A percentile compares a stretch with the other conserved stretches of the same genome.
phyloP scores from a whole-genome alignment of 2,113 vertebrate genomes.

The Capreolus pygargus region DNA sequence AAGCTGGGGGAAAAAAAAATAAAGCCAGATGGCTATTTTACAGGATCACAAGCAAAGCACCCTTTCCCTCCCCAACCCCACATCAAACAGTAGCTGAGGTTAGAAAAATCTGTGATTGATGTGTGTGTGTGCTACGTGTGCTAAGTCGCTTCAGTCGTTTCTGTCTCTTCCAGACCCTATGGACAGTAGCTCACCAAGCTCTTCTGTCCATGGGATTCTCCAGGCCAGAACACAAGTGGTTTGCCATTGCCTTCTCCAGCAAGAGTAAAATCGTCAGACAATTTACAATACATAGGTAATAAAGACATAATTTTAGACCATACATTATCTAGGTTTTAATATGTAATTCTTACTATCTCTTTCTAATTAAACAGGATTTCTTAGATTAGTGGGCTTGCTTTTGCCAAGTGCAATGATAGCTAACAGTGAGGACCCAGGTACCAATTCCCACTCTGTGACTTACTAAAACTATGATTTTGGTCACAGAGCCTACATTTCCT shows the following conservation, averaged over 20 bases:
- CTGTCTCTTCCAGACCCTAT: not conserved
- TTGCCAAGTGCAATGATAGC: not conserved
- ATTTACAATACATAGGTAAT: not conserved
- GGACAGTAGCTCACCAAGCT: not conserved
- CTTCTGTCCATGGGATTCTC: not conserved
- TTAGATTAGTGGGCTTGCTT: not conserved
- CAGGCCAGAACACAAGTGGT: not conserved
- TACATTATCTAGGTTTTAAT: not conserved
- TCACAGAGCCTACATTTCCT: not conserved
- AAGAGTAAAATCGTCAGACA: not conserved
- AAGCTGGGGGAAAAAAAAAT: constrained; percentile 81
- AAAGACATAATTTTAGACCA: not conserved
- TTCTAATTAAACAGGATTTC: not conserved
- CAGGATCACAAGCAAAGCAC: not conserved
- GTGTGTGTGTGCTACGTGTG: not conserved
- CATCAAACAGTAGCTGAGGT: not conserved
- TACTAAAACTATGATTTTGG: not conserved
- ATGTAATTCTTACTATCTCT: not conserved
- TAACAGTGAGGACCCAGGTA: not conserved
- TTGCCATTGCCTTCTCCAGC: not conserved
- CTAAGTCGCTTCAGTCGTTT: not conserved
- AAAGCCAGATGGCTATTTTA: constrained; percentile 29
- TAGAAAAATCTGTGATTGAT: not conserved
- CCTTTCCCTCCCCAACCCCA: no score
- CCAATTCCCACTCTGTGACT: not conserved